Conservation (phyloP, 1,140 invertebrate genomes). For the Lepidurus packardi region DNA sequence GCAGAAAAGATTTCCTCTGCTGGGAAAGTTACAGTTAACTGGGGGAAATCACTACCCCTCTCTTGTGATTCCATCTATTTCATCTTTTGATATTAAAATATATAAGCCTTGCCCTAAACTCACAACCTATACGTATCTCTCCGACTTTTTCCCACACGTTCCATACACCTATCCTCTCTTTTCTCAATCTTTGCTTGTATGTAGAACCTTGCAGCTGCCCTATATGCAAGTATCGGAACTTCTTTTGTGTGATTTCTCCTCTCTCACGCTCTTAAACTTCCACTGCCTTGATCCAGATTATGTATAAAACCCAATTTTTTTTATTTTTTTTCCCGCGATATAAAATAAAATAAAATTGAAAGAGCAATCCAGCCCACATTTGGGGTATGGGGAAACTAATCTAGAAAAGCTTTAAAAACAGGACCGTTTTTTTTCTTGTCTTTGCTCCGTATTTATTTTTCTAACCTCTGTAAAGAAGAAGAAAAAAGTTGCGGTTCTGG, state of each 20-base stretch:
- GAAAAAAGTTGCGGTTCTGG: background rate
- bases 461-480: background rate
- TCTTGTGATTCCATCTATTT: background rate
- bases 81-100: constrained; percentile 9
- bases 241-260: background rate
- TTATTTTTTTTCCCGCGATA: too few relatives aligned
- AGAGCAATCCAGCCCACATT: too few relatives aligned
- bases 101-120: background rate
- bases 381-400: too few relatives aligned
- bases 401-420: too few relatives aligned
- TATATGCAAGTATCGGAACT: background rate
- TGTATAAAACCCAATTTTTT: too few relatives aligned
- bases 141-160: constrained; percentile 11
- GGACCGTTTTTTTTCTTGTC: background rate
- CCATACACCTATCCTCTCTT: background rate
- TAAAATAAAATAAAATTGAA: too few relatives aligned
- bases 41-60: background rate
- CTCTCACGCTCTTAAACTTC: background rate
- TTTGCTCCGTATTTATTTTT: background rate
- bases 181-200: background rate
- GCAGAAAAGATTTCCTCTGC: background rate
- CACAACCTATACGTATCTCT: background rate
- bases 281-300: background rate
- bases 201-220: background rate
- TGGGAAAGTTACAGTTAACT: background rate